phyloP scores from a whole-genome alignment of 2,797 vertebrate genomes.

The Falco novaeseelandiae region DNA sequence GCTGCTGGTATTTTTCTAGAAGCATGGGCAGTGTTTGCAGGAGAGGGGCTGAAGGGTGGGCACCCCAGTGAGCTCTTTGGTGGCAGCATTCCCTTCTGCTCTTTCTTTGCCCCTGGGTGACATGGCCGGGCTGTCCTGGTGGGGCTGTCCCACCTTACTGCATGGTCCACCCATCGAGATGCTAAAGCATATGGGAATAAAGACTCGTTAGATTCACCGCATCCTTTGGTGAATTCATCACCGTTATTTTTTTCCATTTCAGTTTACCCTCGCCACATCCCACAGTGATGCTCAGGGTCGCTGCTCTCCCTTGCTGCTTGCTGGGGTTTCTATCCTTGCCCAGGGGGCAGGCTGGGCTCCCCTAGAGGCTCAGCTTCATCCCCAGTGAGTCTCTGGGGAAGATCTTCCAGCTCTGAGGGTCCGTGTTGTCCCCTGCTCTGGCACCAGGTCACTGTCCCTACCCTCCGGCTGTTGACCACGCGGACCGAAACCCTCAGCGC shows the following conservation, averaged over 20 bases:
- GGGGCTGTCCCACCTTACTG: not conserved
- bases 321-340: not conserved
- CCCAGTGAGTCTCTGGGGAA: not conserved
- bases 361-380: not conserved
- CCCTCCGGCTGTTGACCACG: not conserved
- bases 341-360: not conserved
- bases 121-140: accelerated
- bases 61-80: accelerated
- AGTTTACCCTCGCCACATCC: accelerated
- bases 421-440: not conserved
- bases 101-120: accelerated
- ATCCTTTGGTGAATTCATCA: not conserved
- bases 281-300: accelerated
- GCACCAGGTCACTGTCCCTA: slow-evolving; percentile 5
- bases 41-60: not conserved
- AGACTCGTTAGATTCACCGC: accelerated
- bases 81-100: not conserved
- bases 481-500: accelerated
- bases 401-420: not conserved
- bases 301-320: not conserved
- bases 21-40: accelerated
- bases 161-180: accelerated
- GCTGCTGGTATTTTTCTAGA: not conserved
- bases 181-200: accelerated
- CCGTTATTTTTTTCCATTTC: accelerated